Percentiles rank a stretch among this genome's conserved stretches.
phyloP scores from a whole-genome alignment of 2,113 vertebrate species.

The Lamprotornis superbus region DNA sequence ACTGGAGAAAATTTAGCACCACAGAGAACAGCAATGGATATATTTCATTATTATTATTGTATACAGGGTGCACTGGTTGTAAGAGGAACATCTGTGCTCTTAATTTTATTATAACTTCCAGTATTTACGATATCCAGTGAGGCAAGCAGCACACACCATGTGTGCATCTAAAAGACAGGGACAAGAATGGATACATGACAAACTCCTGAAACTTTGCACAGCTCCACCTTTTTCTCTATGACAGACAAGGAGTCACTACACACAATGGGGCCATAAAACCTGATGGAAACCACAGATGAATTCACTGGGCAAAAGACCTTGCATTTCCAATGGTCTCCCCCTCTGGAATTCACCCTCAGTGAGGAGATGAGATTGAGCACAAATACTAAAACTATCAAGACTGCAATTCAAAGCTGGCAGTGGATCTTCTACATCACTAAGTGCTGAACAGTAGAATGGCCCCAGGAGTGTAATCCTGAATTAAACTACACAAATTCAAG shows the following conservation, averaged over 20 bases:
- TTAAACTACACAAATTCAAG: conserved; percentile 67
- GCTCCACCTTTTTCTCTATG: not conserved
- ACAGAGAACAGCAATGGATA: conserved; percentile 33
- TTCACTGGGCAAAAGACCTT: not conserved
- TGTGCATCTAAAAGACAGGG: not conserved
- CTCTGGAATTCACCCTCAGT: not conserved
- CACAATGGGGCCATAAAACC: not conserved
- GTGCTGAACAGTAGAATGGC: conserved; percentile 55
- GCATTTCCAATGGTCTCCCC: not conserved
- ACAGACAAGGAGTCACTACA: not conserved
- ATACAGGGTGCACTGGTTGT: conserved; percentile 50
- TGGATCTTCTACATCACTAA: conserved; percentile 60
- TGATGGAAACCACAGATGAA: not conserved
- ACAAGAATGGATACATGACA: not conserved
- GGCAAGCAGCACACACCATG: not conserved
- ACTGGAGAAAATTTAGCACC: conserved; percentile 62
- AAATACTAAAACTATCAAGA: conserved; percentile 58
- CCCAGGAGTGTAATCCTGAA: conserved; percentile 65
- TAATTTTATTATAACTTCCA: conserved; percentile 60
- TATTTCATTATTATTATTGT: conserved; percentile 70
- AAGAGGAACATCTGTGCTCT: conserved; percentile 68
- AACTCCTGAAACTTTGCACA: not conserved
- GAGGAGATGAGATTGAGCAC: conserved; percentile 19
- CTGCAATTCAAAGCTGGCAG: conserved; percentile 55
- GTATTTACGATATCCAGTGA: conserved; percentile 54